Percentiles rank a stretch among this genome's conserved stretches.
Evolutionary conservation across 30 jellyfish, hydroid and myxozoan genomes (phyloP).

Genomic region (Turritopsis rubra): DNA sequence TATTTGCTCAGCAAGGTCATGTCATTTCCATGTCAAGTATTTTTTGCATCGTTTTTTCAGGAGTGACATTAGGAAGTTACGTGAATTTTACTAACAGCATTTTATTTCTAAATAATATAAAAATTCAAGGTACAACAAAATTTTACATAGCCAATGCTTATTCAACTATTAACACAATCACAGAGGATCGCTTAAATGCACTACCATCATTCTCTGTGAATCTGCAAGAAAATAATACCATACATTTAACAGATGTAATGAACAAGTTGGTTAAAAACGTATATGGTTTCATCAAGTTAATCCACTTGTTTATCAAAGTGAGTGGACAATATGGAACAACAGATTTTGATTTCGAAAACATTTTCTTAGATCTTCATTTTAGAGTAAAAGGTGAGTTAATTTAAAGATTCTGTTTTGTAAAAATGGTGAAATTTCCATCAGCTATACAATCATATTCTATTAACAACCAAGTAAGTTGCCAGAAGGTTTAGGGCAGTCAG

Average conservation of each 20-base stretch:
- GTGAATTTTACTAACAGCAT: not conserved
- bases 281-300: not conserved
- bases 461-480: no score
- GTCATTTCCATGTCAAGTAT: not conserved
- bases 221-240: not conserved
- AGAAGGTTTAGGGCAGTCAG: no score
- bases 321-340: not conserved
- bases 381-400: not conserved
- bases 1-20: not conserved
- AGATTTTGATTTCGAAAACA: not conserved
- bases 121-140: not conserved
- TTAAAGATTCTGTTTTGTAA: not conserved
- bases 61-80: not conserved
- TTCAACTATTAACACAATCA: not conserved
- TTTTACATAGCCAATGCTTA: not conserved
- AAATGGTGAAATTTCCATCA: no score
- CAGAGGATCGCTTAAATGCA: not conserved
- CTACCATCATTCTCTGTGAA: not conserved
- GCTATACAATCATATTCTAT: no score
- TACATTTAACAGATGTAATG: not conserved
- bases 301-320: not conserved
- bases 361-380: not conserved
- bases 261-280: not conserved
- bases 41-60: not conserved
- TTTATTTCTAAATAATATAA: not conserved